phyloP scores from a whole-genome alignment of 2,888 invertebrate species.

The Hydropsyche betteni region DNA sequence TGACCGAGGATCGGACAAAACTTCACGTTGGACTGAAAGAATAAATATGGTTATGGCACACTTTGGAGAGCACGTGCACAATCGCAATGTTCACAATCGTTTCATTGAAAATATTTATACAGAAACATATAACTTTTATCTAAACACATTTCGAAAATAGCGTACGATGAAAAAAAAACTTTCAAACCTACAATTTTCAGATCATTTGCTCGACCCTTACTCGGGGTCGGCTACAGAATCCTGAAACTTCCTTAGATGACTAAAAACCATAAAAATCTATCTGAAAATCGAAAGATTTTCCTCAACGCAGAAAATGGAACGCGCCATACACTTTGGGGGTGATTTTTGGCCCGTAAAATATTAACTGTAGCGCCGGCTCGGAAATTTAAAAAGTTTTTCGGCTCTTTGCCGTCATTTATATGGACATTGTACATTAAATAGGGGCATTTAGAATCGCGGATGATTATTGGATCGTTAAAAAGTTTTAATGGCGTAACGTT shows the following conservation, averaged over 20 bases:
- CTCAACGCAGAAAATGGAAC: too few species aligned
- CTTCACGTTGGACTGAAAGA: not conserved
- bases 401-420: conserved; percentile 32
- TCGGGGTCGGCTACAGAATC: too few species aligned
- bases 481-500: conserved; percentile 32
- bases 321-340: not conserved
- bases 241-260: too few species aligned
- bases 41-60: conserved; percentile 21
- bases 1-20: conserved; percentile 15
- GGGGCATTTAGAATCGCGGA: conserved; percentile 32
- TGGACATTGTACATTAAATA: conserved; percentile 33
- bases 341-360: conserved; percentile 32
- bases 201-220: too few species aligned
- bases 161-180: too few species aligned
- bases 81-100: not conserved
- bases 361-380: conserved; percentile 26
- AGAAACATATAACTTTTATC: too few species aligned
- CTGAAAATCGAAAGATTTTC: too few species aligned
- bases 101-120: too few species aligned
- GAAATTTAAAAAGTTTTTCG: conserved; percentile 31
- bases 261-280: too few species aligned
- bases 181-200: too few species aligned
- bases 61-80: conserved; percentile 14
- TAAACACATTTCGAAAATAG: too few species aligned
- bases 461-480: conserved; percentile 33